Evolutionary conservation across 1,140 invertebrate species (phyloP), one percentile per base, ranked within the genome.

Genomic region (Drosophila tropicalis): DNA sequence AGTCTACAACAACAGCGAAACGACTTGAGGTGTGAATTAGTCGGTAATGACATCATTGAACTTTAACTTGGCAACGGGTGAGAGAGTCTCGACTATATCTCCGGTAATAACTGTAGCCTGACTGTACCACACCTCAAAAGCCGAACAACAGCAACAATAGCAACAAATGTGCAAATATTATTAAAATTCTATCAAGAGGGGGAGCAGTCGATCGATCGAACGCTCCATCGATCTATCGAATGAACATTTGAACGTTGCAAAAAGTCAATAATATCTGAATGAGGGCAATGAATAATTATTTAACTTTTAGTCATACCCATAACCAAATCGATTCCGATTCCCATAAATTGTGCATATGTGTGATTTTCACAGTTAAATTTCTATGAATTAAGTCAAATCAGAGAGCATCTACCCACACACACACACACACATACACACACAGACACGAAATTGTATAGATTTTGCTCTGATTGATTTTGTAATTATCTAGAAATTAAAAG

Each of bases 31-130:
- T 87, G 83, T 87, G 83, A 87, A 87, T 87, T 87, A 89, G 83
- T 83, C 70, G 83, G 83, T 87, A 87, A 87, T 87, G 83, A 87
- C 83, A 87, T 87, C 83, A 87, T 89, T 87, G 84, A 87, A 87
- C 83, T 87, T 87, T 87, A 87, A 89, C 84, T 87, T 76, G 83
- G 69, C 84, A 87, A 70, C 70, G 58, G 67, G 71, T 66, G 61
- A 68, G 65, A 55, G 62, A 44, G 67, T 72, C 70, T 67, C 56
- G 60, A 66, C 58, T 71, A 71, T 83, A 87, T 89, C 76, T 83
- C 67, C 62, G 60, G 71, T 62, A 73, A 71, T 83, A 87, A 87
- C 76, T 87, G 83, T 83, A 89, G 83, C 83, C 89, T 87, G 72
- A 64, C 71, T 60, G 63, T 70, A 87, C 78, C 83, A 87, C 83